These are phyloP conservation scores for Noturus placidus DNA, from an alignment of 2,113 vertebrate genomes.

Conservation along the genomic window DNA sequence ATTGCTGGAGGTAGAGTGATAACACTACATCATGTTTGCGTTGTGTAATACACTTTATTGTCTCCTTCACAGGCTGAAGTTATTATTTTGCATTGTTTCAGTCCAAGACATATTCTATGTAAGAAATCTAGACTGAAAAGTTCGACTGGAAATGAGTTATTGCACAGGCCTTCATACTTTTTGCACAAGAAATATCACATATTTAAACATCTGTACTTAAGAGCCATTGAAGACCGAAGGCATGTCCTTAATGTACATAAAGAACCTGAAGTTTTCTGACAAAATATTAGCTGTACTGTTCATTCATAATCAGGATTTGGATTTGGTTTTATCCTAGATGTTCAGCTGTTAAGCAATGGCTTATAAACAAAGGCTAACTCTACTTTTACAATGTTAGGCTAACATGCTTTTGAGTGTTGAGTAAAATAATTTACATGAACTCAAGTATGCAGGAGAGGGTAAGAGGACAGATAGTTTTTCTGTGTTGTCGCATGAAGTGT, in stretches of 20 bases:
- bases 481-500: neutral
- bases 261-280: neutral
- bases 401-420: neutral
- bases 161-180: neutral
- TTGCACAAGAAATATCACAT: neutral
- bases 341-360: neutral
- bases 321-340: neutral
- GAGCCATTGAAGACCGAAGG: neutral
- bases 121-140: neutral
- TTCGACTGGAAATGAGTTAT: neutral
- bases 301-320: neutral
- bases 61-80: neutral
- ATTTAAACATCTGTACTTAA: neutral
- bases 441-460: neutral
- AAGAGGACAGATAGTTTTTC: neutral
- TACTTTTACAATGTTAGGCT: neutral
- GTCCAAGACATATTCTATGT: neutral
- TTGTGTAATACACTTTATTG: slow-evolving; percentile 26
- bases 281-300: neutral
- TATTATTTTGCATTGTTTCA: neutral
- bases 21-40: slow-evolving; percentile 58
- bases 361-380: neutral
- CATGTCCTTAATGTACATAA: neutral
- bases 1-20: slow-evolving; percentile 36
- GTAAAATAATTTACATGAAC: neutral